Evolutionary conservation across 2,113 vertebrate genomes (phyloP).

Genomic region (Coregonus clupeaformis): DNA sequence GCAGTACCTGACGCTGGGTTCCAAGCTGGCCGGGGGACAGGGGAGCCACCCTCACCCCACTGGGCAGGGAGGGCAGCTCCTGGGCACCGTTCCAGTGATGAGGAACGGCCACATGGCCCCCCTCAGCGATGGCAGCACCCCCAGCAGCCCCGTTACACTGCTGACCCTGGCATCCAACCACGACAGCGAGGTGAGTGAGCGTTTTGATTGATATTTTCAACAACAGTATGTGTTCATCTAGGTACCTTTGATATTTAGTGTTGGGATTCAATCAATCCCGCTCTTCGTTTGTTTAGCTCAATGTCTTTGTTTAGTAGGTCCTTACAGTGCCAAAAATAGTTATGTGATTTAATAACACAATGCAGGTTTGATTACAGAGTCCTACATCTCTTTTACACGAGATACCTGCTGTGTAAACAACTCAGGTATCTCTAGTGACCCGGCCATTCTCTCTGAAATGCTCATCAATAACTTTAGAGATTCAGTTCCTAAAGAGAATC

Average conservation of each 20-base stretch:
- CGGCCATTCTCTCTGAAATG: constrained; percentile 52
- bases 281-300: too few relatives aligned
- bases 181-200: constrained; percentile 76
- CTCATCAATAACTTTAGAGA: constrained; percentile 74
- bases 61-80: constrained; percentile 73
- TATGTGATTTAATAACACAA: not conserved
- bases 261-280: too few relatives aligned
- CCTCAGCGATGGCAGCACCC: constrained; percentile 63
- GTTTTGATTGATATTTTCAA: not conserved
- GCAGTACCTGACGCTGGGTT: constrained; percentile 87
- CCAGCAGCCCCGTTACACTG: constrained; percentile 77
- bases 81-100: constrained; percentile 71
- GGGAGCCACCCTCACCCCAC: constrained; percentile 67
- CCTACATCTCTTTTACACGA: too few relatives aligned
- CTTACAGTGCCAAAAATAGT: too few relatives aligned
- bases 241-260: too few relatives aligned
- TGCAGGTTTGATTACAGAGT: not conserved
- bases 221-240: not conserved
- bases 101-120: constrained; percentile 78
- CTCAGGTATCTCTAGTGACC: not conserved
- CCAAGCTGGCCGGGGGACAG: constrained; percentile 80
- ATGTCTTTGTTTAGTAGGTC: too few relatives aligned
- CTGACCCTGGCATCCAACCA: constrained; percentile 77
- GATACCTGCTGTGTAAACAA: too few relatives aligned
- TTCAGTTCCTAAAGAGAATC: constrained; percentile 56